Conservation (phyloP, 2,797 vertebrate species). For the Tangara arthus region DNA sequence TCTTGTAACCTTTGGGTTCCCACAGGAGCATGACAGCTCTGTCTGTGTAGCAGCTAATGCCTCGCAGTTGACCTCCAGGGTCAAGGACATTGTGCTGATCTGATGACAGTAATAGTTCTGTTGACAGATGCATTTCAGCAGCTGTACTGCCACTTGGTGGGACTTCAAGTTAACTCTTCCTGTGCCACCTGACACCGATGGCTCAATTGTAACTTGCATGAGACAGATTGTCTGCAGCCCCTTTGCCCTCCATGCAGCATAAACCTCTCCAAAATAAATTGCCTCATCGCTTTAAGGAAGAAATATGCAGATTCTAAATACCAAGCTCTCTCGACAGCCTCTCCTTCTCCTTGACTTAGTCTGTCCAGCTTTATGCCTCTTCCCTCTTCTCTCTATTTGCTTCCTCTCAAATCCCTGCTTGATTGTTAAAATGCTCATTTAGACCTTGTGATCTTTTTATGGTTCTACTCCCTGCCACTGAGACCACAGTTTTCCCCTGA, state of each 20-base stretch:
- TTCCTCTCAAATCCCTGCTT: background rate
- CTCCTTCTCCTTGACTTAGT: background rate
- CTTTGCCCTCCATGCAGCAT: background rate
- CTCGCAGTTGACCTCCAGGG: constrained; percentile 80
- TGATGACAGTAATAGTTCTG: constrained; percentile 92
- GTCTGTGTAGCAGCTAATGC: constrained; percentile 57
- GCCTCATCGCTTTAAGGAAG: background rate
- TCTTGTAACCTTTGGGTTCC: constrained; percentile 29
- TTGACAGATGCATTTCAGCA: constrained; percentile 94
- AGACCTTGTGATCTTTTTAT: background rate
- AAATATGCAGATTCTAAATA: background rate
- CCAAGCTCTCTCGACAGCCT: background rate
- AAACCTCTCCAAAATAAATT: background rate
- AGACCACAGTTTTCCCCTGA: background rate
- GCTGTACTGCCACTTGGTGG: constrained; percentile 77
- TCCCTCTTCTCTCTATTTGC: background rate
- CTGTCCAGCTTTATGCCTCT: background rate
- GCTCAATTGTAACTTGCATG: background rate
- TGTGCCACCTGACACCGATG: background rate
- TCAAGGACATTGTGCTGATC: constrained; percentile 81
- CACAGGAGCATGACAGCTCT: background rate
- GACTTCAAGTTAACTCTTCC: constrained; percentile 61
- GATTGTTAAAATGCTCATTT: background rate
- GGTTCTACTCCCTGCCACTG: background rate
- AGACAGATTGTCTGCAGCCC: background rate